These are phyloP conservation scores for Drymodes brunneopygia DNA, from an alignment of 2,113 vertebrate species.

Conservation along the genomic window DNA sequence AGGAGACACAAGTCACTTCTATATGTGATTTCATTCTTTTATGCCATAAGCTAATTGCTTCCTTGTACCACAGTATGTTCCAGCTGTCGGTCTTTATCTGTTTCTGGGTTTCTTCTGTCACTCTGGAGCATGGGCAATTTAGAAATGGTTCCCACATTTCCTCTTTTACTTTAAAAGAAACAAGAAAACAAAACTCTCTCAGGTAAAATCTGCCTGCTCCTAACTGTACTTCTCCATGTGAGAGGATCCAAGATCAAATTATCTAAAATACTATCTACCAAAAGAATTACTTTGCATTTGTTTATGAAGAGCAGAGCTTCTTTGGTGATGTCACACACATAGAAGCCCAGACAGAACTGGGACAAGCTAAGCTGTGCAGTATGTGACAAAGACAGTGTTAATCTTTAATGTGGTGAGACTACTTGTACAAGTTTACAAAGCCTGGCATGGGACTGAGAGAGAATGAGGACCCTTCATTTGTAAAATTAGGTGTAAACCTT, in stretches of 20 bases:
- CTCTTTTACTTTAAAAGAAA: constrained; percentile 39
- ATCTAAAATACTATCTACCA: neutral
- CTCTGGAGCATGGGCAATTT: constrained; percentile 34
- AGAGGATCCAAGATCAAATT: neutral
- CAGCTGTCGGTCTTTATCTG: constrained; percentile 47
- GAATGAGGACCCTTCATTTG: neutral
- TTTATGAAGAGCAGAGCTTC: neutral
- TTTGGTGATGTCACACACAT: neutral
- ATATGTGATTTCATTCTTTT: constrained; percentile 29
- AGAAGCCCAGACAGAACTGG: neutral
- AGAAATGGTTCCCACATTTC: constrained; percentile 59
- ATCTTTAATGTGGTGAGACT: neutral
- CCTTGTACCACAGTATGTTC: constrained; percentile 28
- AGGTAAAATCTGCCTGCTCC: neutral
- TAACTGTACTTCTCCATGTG: neutral
- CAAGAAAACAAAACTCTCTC: constrained; percentile 2
- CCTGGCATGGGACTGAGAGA: neutral
- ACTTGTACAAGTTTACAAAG: neutral
- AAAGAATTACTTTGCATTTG: neutral
- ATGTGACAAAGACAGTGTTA: neutral
- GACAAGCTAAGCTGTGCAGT: neutral
- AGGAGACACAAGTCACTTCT: neutral
- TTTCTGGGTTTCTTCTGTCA: constrained; percentile 41
- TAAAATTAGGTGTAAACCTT: neutral
- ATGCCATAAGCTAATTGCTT: constrained; percentile 25